These are phyloP conservation scores for Oscheius sp. DNA, from an alignment of 1,140 invertebrate species.

Conservation along the genomic window DNA sequence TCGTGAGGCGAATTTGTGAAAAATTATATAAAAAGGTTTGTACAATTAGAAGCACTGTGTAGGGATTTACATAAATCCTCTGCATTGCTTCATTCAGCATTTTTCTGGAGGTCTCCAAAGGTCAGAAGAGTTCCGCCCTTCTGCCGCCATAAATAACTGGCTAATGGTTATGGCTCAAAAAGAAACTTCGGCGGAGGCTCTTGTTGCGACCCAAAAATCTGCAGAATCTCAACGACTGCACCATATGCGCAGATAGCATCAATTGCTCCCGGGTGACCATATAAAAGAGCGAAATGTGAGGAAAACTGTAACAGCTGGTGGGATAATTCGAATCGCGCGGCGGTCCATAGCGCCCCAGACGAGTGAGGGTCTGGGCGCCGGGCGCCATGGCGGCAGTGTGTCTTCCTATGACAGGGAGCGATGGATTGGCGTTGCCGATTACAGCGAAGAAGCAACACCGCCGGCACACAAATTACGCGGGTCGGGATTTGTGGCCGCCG, in stretches of 20 bases:
- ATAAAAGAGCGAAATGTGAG: slow-evolving; percentile 1
- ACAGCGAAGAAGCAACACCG: slow-evolving; percentile 11
- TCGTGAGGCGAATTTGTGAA: too few species aligned
- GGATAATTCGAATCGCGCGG: not conserved
- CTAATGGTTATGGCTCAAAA: too few species aligned
- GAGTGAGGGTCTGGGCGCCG: not conserved
- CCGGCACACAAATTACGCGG: slow-evolving; percentile 4
- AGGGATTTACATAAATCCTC: too few species aligned
- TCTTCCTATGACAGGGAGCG: slow-evolving; percentile 4
- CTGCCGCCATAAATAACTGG: too few species aligned
- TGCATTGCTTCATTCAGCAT: too few species aligned
- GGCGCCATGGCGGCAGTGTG: not conserved
- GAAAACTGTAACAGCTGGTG: slow-evolving; percentile 1
- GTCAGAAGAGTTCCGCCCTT: too few species aligned
- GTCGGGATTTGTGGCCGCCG: not conserved
- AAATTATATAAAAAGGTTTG: too few species aligned
- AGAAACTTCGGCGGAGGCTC: too few species aligned
- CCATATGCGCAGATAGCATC: not conserved
- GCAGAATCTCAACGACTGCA: too few species aligned
- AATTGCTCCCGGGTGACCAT: not conserved
- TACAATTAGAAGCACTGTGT: too few species aligned
- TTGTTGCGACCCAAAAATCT: too few species aligned
- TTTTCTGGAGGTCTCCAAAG: too few species aligned
- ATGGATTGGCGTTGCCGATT: slow-evolving; percentile 8
- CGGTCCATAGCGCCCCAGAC: not conserved